These are phyloP conservation scores for Harpalus rubripes DNA, from an alignment of 2,888 invertebrate genomes.

Conservation along the genomic window DNA sequence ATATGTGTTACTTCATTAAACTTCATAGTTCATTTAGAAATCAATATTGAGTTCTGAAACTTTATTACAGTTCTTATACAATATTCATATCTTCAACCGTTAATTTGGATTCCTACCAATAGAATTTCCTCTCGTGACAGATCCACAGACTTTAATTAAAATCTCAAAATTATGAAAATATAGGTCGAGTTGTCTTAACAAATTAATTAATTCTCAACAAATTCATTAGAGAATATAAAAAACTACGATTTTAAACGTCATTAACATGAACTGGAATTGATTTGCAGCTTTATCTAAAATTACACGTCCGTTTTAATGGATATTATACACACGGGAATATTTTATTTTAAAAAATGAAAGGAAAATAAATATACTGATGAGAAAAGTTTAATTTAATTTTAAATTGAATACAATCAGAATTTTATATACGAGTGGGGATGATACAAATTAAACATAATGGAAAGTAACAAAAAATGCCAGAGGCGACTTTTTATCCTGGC, in stretches of 20 bases:
- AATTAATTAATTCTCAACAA: slow-evolving; percentile 52
- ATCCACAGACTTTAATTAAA: slow-evolving; percentile 25
- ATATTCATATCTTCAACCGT: background rate
- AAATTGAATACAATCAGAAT: slow-evolving; percentile 20
- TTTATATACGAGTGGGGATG: background rate
- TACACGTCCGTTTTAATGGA: background rate
- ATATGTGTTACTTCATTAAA: background rate
- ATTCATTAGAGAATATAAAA: slow-evolving; percentile 28
- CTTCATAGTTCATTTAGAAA: slow-evolving; percentile 8
- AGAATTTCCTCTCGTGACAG: slow-evolving; percentile 8
- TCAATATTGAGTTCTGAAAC: background rate
- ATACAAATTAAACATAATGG: slow-evolving; percentile 16
- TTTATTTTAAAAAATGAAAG: no score
- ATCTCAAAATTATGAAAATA: slow-evolving; percentile 12
- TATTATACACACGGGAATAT: background rate
- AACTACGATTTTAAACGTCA: slow-evolving; percentile 25
- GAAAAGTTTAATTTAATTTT: slow-evolving; percentile 42
- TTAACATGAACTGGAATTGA: background rate
- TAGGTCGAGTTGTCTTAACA: slow-evolving; percentile 21
- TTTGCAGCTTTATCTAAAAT: background rate
- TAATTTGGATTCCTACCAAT: background rate
- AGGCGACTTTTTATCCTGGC: background rate
- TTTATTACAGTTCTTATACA: background rate
- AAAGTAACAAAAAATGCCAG: slow-evolving; percentile 4
- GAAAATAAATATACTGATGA: background rate